A percentile compares a stretch with the other conserved stretches of the same genome.
Evolutionary conservation across 2,797 vertebrate genomes (phyloP).

Genomic region (Micromesistius poutassou): DNA sequence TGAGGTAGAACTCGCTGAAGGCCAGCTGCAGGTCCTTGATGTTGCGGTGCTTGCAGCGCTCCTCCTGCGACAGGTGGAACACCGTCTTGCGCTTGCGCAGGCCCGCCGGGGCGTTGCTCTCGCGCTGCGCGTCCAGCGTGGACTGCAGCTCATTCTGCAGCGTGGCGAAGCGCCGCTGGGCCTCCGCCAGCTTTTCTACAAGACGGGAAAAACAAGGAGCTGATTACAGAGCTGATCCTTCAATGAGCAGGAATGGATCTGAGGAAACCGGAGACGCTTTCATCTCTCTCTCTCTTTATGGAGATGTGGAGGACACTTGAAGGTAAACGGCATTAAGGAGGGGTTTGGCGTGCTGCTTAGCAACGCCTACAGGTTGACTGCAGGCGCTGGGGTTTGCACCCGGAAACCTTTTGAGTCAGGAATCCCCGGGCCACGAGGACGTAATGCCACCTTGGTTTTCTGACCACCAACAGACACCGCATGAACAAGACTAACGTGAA

Average conservation of each 20-base stretch:
- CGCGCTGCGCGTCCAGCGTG: constrained; percentile 89
- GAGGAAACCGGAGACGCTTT: not conserved
- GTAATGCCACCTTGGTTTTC: not conserved
- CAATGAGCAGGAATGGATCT: not conserved
- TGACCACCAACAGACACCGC: not conserved
- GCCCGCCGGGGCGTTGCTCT: constrained; percentile 78
- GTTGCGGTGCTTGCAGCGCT: constrained; percentile 92
- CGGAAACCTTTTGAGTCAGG: not conserved
- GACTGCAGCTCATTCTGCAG: constrained; percentile 96
- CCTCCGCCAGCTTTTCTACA: constrained; percentile 94
- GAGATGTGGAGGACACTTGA: not conserved
- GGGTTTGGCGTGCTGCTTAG: not conserved
- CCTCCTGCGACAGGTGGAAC: constrained; percentile 91
- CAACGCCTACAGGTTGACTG: not conserved
- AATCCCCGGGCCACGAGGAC: not conserved
- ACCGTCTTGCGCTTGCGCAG: constrained; percentile 85
- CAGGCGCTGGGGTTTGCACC: not conserved
- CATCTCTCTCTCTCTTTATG: not conserved
- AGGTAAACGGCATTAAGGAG: not conserved
- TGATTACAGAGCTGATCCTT: not conserved
- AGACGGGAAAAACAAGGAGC: not conserved
- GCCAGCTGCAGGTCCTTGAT: constrained; percentile 93
- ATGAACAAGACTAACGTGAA: not conserved
- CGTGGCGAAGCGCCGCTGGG: constrained; percentile 90
- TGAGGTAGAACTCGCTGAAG: constrained; percentile 98